Conservation (phyloP, 2,113 vertebrate species). For the Stictonetta naevosa region DNA sequence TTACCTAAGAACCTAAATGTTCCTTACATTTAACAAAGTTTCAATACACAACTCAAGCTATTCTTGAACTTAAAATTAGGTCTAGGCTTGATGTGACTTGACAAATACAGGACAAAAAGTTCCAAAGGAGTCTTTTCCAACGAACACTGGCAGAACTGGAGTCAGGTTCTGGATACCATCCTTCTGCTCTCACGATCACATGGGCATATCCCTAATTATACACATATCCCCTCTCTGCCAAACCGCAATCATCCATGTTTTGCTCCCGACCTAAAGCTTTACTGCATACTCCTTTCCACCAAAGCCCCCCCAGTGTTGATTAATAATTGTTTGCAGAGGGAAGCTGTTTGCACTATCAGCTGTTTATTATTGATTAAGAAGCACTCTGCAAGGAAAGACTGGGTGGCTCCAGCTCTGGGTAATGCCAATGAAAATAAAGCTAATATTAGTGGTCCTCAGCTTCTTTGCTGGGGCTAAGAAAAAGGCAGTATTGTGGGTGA, state of each 20-base stretch:
- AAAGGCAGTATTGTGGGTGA: conserved; percentile 24
- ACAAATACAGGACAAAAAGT: background rate
- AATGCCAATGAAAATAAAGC: conserved; percentile 64
- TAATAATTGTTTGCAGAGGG: conserved; percentile 14
- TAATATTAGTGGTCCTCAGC: conserved; percentile 23
- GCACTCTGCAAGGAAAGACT: background rate
- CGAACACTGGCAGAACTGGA: background rate
- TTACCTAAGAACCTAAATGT: background rate
- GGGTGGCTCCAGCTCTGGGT: conserved; percentile 1
- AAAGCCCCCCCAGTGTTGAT: background rate
- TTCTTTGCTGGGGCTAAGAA: conserved; percentile 19
- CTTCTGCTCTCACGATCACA: rapidly evolving
- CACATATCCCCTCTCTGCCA: background rate
- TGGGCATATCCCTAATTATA: background rate
- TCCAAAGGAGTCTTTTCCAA: background rate
- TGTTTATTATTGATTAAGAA: conserved; percentile 34
- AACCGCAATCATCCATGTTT: background rate
- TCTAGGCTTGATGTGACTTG: background rate
- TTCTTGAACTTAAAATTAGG: background rate
- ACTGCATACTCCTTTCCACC: background rate
- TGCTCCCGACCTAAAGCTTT: background rate
- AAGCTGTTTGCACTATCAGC: conserved; percentile 21
- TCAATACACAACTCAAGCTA: background rate
- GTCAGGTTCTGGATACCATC: background rate
- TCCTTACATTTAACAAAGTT: background rate